Percentiles rank a stretch among this genome's conserved stretches.
Conservation (phyloP, 2,888 invertebrate genomes). For the Andrena marginata region DNA sequence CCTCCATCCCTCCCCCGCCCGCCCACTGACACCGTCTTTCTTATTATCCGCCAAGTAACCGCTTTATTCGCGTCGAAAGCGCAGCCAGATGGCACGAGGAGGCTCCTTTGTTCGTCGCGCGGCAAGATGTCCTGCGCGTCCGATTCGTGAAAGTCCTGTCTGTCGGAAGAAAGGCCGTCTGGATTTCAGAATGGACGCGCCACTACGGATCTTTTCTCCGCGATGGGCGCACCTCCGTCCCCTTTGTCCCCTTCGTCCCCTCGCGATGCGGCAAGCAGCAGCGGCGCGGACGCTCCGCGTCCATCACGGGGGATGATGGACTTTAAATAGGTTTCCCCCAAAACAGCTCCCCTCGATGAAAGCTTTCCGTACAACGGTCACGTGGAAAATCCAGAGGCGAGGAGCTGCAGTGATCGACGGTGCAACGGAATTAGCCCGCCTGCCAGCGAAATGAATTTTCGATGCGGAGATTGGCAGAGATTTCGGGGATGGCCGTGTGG, state of each 20-base stretch:
- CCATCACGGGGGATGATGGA: neutral
- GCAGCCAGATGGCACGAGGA: constrained; percentile 26
- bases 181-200: constrained; percentile 24
- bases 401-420: neutral
- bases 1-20: neutral
- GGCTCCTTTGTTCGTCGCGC: constrained; percentile 18
- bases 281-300: neutral
- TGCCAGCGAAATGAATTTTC: constrained; percentile 31
- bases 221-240: neutral
- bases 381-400: neutral
- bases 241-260: neutral
- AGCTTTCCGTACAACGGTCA: neutral
- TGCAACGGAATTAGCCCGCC: constrained; percentile 21
- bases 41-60: constrained; percentile 44
- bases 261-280: neutral
- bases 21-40: constrained; percentile 8
- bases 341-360: too few species aligned
- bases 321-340: too few species aligned
- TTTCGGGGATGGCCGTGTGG: constrained; percentile 1
- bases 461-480: constrained; percentile 33
- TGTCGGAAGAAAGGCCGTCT: constrained; percentile 20
- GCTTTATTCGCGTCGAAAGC: constrained; percentile 43
- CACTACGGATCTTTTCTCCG: constrained; percentile 19
- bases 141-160: constrained; percentile 23
- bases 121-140: constrained; percentile 14